Conservation (phyloP, 2,797 vertebrate species). For the Chromobotia macracanthus region DNA sequence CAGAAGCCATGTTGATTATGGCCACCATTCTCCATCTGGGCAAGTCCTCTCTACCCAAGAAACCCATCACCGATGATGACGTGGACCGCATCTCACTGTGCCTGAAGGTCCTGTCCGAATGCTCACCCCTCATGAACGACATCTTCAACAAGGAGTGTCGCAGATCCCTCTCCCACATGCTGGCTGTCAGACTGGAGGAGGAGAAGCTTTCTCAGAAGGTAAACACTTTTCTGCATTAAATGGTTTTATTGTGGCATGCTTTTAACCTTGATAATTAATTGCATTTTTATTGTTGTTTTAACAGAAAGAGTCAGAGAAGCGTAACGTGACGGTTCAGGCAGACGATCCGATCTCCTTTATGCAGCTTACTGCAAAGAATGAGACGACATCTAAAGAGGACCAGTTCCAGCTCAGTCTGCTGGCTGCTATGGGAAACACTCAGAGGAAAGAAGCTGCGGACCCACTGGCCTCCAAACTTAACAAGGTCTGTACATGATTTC, state of each 20-base stretch:
- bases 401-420: slow-evolving; percentile 98
- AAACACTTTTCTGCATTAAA: slow-evolving; percentile 6
- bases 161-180: slow-evolving; percentile 96
- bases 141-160: slow-evolving; percentile 99
- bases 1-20: slow-evolving; percentile 98
- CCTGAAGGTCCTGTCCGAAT: slow-evolving; percentile 96
- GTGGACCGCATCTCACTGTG: slow-evolving; percentile 98
- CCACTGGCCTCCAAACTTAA: slow-evolving; percentile 98
- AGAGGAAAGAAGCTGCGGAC: slow-evolving; percentile 94
- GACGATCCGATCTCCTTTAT: slow-evolving; percentile 99
- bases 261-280: too few relatives aligned
- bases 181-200: slow-evolving; percentile 95
- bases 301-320: slow-evolving; percentile 98
- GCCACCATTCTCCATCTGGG: slow-evolving; percentile 97
- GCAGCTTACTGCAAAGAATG: slow-evolving; percentile 98
- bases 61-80: slow-evolving; percentile 97
- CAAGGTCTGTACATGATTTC: slow-evolving; percentile 75
- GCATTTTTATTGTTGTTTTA: neutral
- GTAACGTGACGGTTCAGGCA: slow-evolving; percentile 92
- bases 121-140: slow-evolving; percentile 96
- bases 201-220: slow-evolving; percentile 99
- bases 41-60: slow-evolving; percentile 96
- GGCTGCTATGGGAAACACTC: slow-evolving; percentile 97
- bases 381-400: slow-evolving; percentile 95
- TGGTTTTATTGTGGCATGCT: neutral